phyloP scores from a whole-genome alignment of 1,140 invertebrate species.

The Zaprionus ornatus region DNA sequence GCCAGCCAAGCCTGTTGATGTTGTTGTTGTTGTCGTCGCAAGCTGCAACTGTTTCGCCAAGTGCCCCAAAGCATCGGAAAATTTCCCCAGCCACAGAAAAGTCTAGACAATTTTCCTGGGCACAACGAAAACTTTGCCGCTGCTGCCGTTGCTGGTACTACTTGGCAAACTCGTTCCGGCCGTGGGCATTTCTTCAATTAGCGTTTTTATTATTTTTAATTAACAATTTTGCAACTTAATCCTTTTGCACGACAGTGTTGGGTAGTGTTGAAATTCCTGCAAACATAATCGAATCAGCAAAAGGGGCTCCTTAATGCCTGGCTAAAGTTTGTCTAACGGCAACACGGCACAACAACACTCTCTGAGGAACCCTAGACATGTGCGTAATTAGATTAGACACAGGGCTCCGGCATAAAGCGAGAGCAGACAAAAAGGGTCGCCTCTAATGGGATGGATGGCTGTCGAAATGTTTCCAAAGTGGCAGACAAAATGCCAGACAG shows the following conservation, averaged over 20 bases:
- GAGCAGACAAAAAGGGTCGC: constrained; percentile 58
- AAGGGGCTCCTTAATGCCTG: constrained; percentile 52
- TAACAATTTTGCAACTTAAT: constrained; percentile 81
- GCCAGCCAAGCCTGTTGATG: too few relatives aligned
- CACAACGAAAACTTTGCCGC: constrained; percentile 53
- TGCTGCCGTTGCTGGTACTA: neutral
- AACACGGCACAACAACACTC: constrained; percentile 24
- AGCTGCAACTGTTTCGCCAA: constrained; percentile 57
- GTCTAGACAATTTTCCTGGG: constrained; percentile 56
- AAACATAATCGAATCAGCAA: constrained; percentile 71
- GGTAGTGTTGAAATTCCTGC: constrained; percentile 43
- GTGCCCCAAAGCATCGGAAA: constrained; percentile 51
- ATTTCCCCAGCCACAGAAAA: constrained; percentile 9
- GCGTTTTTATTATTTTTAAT: constrained; percentile 82
- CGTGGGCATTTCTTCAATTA: constrained; percentile 78
- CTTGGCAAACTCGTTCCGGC: constrained; percentile 5
- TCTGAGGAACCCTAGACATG: constrained; percentile 57
- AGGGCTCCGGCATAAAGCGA: constrained; percentile 1
- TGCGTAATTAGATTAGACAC: constrained; percentile 69
- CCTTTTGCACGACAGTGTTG: constrained; percentile 39
- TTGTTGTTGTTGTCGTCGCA: constrained; percentile 15
- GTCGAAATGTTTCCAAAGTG: constrained; percentile 51
- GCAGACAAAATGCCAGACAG: constrained; percentile 64
- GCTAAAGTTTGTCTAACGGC: constrained; percentile 73
- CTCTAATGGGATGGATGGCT: constrained; percentile 58